phyloP scores from a whole-genome alignment of 2,113 vertebrate species.

The Ranitomeya imitator region DNA sequence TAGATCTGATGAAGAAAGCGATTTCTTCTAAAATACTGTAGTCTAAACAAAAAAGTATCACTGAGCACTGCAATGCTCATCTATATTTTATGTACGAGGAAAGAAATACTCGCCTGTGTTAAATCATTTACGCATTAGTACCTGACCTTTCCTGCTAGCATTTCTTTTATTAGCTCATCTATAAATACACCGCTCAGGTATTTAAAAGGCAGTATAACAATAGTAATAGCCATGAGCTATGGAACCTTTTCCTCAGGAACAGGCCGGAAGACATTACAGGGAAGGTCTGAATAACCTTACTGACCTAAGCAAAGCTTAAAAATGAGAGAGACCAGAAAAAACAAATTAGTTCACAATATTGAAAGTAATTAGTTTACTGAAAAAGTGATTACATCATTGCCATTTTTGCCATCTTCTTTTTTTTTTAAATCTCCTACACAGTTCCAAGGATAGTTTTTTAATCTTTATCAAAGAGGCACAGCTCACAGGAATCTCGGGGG shows the following conservation, averaged over 20 bases:
- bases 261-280: neutral
- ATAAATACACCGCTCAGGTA: slow-evolving; percentile 47
- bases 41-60: slow-evolving; percentile 42
- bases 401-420: neutral
- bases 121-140: slow-evolving; percentile 52
- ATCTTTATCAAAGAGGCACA: too few species aligned
- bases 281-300: slow-evolving; percentile 4
- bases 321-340: neutral
- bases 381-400: neutral
- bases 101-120: slow-evolving; percentile 42
- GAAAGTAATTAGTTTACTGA: neutral
- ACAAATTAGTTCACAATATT: neutral
- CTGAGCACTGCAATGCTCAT: slow-evolving; percentile 45
- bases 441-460: too few species aligned
- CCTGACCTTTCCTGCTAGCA: slow-evolving; percentile 43
- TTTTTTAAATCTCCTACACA: too few species aligned
- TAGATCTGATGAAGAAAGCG: slow-evolving; percentile 24
- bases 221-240: neutral
- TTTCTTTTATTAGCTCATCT: slow-evolving; percentile 41
- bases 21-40: slow-evolving; percentile 26
- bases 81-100: slow-evolving; percentile 43
- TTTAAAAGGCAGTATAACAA: slow-evolving; percentile 30
- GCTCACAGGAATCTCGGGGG: too few species aligned
- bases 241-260: neutral
- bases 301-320: neutral